Conservation (phyloP, 1,140 invertebrate genomes). For the Neodiprion fabricii region DNA sequence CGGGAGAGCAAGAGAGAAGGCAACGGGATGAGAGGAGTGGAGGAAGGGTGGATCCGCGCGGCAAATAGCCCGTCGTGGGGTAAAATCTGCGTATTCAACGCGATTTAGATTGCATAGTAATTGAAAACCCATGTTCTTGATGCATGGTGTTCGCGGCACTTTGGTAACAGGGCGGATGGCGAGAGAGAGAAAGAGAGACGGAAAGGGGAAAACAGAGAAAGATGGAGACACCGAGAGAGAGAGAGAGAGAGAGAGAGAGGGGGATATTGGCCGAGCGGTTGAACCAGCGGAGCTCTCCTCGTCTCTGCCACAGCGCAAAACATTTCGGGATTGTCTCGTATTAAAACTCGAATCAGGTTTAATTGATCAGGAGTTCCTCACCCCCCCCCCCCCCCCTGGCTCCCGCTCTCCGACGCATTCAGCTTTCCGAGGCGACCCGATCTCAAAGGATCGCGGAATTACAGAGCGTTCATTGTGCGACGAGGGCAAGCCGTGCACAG, state of each 20-base stretch:
- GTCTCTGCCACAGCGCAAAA: not conserved
- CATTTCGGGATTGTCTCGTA: not conserved
- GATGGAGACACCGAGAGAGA: not conserved
- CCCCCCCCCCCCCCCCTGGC: constrained; percentile 12
- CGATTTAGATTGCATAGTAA: constrained; percentile 18
- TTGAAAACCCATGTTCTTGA: constrained; percentile 17
- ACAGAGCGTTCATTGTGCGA: constrained; percentile 16
- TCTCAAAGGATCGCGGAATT: constrained; percentile 24
- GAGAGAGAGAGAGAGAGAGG: not conserved
- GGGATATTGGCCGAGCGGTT: not conserved
- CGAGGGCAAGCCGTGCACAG: not conserved
- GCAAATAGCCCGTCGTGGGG: constrained; percentile 1
- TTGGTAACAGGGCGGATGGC: not conserved
- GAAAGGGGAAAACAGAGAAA: constrained; percentile 15
- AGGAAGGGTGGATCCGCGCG: not conserved
- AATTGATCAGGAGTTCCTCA: not conserved
- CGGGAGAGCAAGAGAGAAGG: not conserved
- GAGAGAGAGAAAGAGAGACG: not conserved
- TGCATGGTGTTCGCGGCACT: not conserved
- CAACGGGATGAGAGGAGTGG: not conserved
- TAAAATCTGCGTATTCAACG: constrained; percentile 20
- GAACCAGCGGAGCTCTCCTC: no score
- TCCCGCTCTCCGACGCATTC: not conserved
- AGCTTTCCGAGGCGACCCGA: not conserved
- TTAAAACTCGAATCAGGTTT: not conserved